These are phyloP conservation scores for Acestrorhynchus altus DNA, from an alignment of 2,797 vertebrate genomes.

Conservation along the genomic window DNA sequence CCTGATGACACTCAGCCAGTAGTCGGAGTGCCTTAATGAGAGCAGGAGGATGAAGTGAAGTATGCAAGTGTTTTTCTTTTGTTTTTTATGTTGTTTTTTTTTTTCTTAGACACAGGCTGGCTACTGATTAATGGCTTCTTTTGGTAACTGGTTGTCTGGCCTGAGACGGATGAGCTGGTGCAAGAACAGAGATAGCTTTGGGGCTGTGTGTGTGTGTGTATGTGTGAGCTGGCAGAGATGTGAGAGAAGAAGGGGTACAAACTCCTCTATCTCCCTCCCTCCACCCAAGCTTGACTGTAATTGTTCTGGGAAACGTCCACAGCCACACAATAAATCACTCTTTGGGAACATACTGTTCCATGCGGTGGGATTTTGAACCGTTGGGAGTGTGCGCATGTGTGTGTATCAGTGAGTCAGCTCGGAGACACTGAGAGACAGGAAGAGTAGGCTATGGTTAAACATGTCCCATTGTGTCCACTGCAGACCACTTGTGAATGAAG, in stretches of 20 bases:
- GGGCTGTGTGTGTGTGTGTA: conserved; percentile 50
- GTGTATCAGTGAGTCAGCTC: conserved; percentile 47
- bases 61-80: conserved; percentile 44
- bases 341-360: conserved; percentile 76
- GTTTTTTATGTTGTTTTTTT: neutral
- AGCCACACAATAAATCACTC: conserved; percentile 77
- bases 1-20: conserved; percentile 13
- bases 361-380: conserved; percentile 55
- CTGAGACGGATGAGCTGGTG: conserved; percentile 42
- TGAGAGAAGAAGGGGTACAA: conserved; percentile 43
- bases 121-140: conserved; percentile 56
- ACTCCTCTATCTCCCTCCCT: conserved; percentile 66
- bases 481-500: conserved; percentile 52
- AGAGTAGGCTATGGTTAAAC: conserved; percentile 48
- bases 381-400: conserved; percentile 34
- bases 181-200: conserved; percentile 44
- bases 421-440: conserved; percentile 48
- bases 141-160: conserved; percentile 26
- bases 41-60: conserved; percentile 3
- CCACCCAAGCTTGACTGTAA: conserved; percentile 67
- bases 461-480: conserved; percentile 49
- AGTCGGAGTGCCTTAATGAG: neutral
- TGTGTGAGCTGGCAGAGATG: conserved; percentile 65
- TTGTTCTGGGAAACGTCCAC: conserved; percentile 78
- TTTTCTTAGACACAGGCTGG: conserved; percentile 24